A percentile compares a stretch with the other conserved stretches of the same genome.
These are phyloP conservation scores for Megalonaias nervosa DNA, from an alignment of 1,140 invertebrate species.

Conservation along the genomic window DNA sequence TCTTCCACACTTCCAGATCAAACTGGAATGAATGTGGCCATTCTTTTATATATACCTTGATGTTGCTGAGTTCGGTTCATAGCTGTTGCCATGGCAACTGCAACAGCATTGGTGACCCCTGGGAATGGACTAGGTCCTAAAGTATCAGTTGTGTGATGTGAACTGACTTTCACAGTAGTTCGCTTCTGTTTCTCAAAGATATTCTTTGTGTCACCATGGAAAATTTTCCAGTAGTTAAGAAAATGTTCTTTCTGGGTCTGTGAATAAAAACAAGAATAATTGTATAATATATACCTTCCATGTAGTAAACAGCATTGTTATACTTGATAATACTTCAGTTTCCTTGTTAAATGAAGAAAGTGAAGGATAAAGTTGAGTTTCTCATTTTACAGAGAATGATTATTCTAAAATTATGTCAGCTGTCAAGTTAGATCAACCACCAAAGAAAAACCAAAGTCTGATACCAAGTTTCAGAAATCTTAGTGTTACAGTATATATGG, in stretches of 20 bases:
- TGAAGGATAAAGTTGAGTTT: too few relatives aligned
- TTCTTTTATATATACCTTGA: background rate
- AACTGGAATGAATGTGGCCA: too few relatives aligned
- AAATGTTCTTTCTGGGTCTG: slow-evolving; percentile 88
- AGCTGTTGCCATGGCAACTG: slow-evolving; percentile 74
- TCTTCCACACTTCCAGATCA: too few relatives aligned
- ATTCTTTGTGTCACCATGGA: slow-evolving; percentile 84
- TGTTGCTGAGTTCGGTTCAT: slow-evolving; percentile 71
- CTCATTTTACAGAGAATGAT: background rate
- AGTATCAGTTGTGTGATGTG: slow-evolving; percentile 35
- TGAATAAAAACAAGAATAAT: slow-evolving; percentile 24
- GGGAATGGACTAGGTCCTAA: slow-evolving; percentile 77
- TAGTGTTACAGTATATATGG: too few relatives aligned
- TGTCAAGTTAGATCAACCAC: too few relatives aligned
- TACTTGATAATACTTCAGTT: too few relatives aligned
- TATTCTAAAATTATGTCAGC: too few relatives aligned
- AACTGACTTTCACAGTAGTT: slow-evolving; percentile 50
- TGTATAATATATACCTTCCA: too few relatives aligned
- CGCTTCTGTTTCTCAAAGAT: slow-evolving; percentile 79
- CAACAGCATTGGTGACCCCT: slow-evolving; percentile 72
- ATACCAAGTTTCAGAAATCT: too few relatives aligned
- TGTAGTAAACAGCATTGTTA: too few relatives aligned
- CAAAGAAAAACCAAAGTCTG: too few relatives aligned
- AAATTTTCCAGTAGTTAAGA: slow-evolving; percentile 83
- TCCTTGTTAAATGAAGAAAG: background rate